Percentiles rank a stretch among this genome's conserved stretches.
phyloP scores from a whole-genome alignment of 2,888 invertebrate genomes.

The Hypena proboscidalis region DNA sequence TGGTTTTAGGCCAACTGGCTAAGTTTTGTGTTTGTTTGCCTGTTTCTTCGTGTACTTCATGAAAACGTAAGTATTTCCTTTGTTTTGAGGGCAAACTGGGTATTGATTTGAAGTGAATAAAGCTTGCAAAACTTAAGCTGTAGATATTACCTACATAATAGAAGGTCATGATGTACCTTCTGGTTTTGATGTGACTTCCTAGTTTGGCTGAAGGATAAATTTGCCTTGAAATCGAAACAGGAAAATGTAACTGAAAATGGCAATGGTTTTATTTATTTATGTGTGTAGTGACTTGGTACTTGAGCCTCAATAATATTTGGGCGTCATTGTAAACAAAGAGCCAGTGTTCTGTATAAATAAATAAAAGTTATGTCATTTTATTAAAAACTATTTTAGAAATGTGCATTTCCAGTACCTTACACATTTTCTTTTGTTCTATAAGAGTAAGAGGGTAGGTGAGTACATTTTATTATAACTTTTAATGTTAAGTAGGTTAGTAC shows the following conservation, averaged over 20 bases:
- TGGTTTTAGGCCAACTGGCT: conserved; percentile 60
- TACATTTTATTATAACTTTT: no score
- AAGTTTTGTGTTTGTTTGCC: conserved; percentile 47
- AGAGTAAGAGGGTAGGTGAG: no score
- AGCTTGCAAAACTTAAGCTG: conserved; percentile 21
- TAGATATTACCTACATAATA: conserved; percentile 27
- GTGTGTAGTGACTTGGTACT: not conserved
- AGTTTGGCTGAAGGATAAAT: conserved; percentile 9
- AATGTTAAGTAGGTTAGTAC: no score
- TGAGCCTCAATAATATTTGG: not conserved
- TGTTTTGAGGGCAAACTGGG: conserved; percentile 7
- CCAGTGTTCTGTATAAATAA: not conserved
- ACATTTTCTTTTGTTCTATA: no score
- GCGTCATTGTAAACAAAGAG: conserved; percentile 12
- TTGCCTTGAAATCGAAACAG: not conserved
- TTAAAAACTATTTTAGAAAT: no score
- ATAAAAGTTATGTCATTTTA: no score
- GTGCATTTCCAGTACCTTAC: no score
- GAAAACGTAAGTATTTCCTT: conserved; percentile 46
- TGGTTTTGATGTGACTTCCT: conserved; percentile 43
- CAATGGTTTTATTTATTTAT: not conserved
- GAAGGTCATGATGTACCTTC: conserved; percentile 57
- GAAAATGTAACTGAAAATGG: not conserved
- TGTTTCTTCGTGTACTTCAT: conserved; percentile 29
- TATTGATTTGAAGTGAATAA: conserved; percentile 39